Evolutionary conservation across 2,113 vertebrate genomes (phyloP).

Genomic region (Ifrita kowaldi): DNA sequence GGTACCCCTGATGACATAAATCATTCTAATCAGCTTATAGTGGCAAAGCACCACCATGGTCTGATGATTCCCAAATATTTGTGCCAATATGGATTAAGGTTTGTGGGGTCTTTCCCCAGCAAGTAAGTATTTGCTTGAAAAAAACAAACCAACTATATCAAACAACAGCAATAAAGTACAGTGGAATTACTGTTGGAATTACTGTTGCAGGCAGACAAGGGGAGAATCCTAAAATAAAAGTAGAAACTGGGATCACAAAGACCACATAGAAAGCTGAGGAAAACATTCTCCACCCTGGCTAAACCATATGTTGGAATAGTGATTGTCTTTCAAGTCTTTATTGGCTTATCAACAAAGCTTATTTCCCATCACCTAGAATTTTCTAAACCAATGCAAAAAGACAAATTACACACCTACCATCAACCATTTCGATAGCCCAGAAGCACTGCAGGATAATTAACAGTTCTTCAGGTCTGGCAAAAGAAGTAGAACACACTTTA

Average conservation of each 20-base stretch:
- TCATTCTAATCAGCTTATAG: not conserved
- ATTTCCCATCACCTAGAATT: not conserved
- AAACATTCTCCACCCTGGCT: not conserved
- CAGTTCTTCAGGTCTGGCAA: conserved; percentile 48
- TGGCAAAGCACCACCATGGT: not conserved
- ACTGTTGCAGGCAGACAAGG: not conserved
- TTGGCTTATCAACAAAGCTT: not conserved
- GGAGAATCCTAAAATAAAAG: not conserved
- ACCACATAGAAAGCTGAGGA: not conserved
- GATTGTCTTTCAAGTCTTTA: not conserved
- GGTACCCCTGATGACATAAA: not conserved
- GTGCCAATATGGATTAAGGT: not conserved
- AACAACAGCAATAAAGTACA: not conserved
- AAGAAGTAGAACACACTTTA: conserved; percentile 45
- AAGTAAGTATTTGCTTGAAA: not conserved
- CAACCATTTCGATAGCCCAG: conserved; percentile 50
- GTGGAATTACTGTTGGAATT: not conserved
- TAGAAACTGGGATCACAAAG: not conserved
- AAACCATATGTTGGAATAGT: not conserved
- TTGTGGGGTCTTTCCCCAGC: not conserved
- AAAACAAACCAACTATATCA: not conserved
- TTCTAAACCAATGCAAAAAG: conserved; percentile 51
- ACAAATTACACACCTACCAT: conserved; percentile 57
- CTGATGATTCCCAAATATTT: not conserved
- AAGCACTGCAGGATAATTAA: conserved; percentile 54